phyloP scores from a whole-genome alignment of 2,888 invertebrate genomes.

The Heliconius aoede region DNA sequence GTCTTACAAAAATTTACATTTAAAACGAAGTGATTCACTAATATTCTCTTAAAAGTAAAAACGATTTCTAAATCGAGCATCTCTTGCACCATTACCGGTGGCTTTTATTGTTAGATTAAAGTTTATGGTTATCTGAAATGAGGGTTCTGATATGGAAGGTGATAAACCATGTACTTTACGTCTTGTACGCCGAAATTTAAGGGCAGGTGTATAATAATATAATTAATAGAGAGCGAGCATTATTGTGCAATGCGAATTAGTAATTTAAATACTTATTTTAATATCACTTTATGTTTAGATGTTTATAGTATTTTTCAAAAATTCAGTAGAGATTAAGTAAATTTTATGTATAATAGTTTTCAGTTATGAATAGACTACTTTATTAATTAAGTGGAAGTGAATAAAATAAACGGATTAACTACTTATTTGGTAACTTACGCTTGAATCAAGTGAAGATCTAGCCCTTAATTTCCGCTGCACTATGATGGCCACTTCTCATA shows the following conservation, averaged over 20 bases:
- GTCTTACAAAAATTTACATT: neutral
- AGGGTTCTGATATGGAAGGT: conserved; percentile 18
- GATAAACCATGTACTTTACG: conserved; percentile 32
- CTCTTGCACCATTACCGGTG: conserved; percentile 21
- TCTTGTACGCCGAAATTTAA: neutral
- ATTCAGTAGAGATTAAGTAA: too few relatives aligned
- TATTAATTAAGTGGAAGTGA: too few relatives aligned
- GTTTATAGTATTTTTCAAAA: neutral
- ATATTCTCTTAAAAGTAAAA: conserved; percentile 19
- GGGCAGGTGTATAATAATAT: too few relatives aligned
- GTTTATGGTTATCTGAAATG: conserved; percentile 36
- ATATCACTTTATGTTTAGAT: neutral
- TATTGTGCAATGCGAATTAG: neutral
- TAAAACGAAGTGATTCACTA: conserved; percentile 17
- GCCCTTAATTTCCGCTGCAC: too few relatives aligned
- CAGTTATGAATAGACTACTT: too few relatives aligned
- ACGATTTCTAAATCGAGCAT: conserved; percentile 24
- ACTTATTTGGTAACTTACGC: too few relatives aligned
- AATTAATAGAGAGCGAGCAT: neutral
- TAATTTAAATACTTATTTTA: neutral
- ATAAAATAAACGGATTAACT: too few relatives aligned
- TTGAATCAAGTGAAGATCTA: too few relatives aligned
- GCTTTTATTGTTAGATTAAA: conserved; percentile 30
- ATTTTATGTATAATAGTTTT: too few relatives aligned
- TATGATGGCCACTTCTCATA: too few relatives aligned